Evolutionary conservation across 2,888 invertebrate genomes (phyloP), one percentile per base, ranked within the genome.

Genomic region (Leucozona laternaria): DNA sequence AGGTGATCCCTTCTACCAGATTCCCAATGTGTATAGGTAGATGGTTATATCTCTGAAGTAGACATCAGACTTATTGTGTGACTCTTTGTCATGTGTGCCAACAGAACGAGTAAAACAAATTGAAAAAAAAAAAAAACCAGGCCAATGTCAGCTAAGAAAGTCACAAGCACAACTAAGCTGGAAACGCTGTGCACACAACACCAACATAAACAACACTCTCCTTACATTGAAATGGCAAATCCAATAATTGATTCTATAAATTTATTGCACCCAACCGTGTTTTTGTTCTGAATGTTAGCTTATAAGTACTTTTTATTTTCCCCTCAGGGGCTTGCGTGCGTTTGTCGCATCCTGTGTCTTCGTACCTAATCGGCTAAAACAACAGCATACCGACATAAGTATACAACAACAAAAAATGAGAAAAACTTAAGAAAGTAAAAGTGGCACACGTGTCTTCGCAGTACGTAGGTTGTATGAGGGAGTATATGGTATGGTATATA

Each of bases 171-270:
- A 17, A 10, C 13, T 58, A 71, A 84, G 76, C 71, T 45, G 15
- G 40, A 76, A 76, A 60, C 31, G 45, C 25, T 58, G 60, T 45
- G 45, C 31, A 31, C 31, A 31, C 17, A 45, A 17, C 17, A 40
- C 11, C 57, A 31, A 17, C 28, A 43, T 4, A 11, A 62, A 68
- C 22, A 62, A n/a, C 57, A 45, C 60, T 45, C 62, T 70, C 50
- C 37, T 37, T 50, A 48, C 80, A 66, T 57, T 58, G 66, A 70
- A 79, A 84, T 71, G 57, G 75, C 43, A 77, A 80, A 77, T 85
- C 77, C 85, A 80, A 85, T 85, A 50, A 50, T 50, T 73, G 85
- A 85, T 85, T 77, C 72, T 37, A 58, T 84, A 66, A 77, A 84
- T 77, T 84, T 84, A 84, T 84, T 72, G 84, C 60, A 80, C 85